A percentile compares a stretch with the other conserved stretches of the same genome.
Evolutionary conservation across 2,797 vertebrate species (phyloP).

Genomic region (Chelon labrosus): DNA sequence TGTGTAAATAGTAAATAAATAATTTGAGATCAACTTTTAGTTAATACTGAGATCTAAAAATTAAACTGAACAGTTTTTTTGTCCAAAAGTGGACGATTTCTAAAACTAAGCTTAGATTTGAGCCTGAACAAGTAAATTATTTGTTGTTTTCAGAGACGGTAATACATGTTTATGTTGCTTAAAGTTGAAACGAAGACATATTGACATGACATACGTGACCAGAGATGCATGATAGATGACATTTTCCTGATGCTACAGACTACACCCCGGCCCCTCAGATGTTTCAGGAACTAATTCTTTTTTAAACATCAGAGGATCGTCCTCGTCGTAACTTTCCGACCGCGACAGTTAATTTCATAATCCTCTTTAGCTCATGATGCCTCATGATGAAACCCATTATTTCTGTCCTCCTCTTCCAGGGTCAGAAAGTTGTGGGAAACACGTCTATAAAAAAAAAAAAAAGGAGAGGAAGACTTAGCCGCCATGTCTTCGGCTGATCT

Average conservation of each 20-base stretch:
- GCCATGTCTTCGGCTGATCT: conserved; percentile 37
- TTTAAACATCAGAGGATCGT: conserved; percentile 7
- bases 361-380: conserved; percentile 16
- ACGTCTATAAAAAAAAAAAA: conserved; percentile 12
- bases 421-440: conserved; percentile 70
- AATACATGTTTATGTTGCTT: too few relatives aligned
- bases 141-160: too few relatives aligned
- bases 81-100: too few relatives aligned
- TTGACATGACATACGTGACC: too few relatives aligned
- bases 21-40: too few relatives aligned
- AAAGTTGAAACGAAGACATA: too few relatives aligned
- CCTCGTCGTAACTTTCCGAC: conserved; percentile 15
- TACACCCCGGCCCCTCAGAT: conserved; percentile 7
- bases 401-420: conserved; percentile 22
- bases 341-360: conserved; percentile 9
- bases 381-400: conserved; percentile 31
- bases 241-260: not conserved
- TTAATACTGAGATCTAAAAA: too few relatives aligned
- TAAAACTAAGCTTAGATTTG: too few relatives aligned
- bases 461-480: conserved; percentile 1
- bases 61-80: too few relatives aligned
- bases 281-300: conserved; percentile 3
- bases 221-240: too few relatives aligned
- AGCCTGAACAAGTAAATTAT: too few relatives aligned
- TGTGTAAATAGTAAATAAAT: too few relatives aligned